Percentiles rank a stretch among this genome's conserved stretches.
Evolutionary conservation across 2,888 invertebrate species (phyloP).

Genomic region (Merodon equestris): DNA sequence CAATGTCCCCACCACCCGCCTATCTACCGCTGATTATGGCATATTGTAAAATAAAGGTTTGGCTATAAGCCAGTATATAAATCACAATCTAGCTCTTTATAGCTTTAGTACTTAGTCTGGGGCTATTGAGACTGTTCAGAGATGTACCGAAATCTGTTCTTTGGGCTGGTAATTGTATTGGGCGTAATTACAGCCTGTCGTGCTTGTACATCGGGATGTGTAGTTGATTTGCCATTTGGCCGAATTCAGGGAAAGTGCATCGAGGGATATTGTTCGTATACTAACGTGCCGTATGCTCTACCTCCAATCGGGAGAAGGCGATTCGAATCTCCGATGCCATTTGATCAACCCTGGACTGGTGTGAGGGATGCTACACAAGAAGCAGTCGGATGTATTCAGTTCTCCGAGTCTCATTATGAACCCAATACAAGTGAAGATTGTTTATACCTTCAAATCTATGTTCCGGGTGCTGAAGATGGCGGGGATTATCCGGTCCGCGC

Average conservation of each 20-base stretch:
- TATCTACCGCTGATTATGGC: too few relatives aligned
- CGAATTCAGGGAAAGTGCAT: constrained; percentile 9
- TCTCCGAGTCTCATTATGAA: neutral
- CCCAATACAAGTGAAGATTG: constrained; percentile 83
- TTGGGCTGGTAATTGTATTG: too few relatives aligned
- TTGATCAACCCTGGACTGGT: constrained; percentile 1
- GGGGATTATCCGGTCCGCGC: constrained; percentile 82
- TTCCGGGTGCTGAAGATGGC: constrained; percentile 77
- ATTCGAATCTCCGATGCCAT: constrained; percentile 19
- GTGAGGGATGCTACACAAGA: constrained; percentile 20
- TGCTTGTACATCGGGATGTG: neutral
- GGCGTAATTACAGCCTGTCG: too few relatives aligned
- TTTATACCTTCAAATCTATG: constrained; percentile 82
- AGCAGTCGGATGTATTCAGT: constrained; percentile 21
- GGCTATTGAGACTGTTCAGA: too few relatives aligned
- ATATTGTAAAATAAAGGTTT: too few relatives aligned
- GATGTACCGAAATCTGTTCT: too few relatives aligned
- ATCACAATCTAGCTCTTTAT: too few relatives aligned
- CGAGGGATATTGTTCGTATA: constrained; percentile 6
- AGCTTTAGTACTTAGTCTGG: too few relatives aligned
- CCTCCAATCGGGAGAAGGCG: constrained; percentile 12
- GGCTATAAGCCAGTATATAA: too few relatives aligned
- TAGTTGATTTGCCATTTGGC: constrained; percentile 14
- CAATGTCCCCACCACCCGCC: too few relatives aligned
- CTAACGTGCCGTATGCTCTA: constrained; percentile 25